Conservation (phyloP, 2,888 invertebrate genomes). For the Euzophera pinguis region DNA sequence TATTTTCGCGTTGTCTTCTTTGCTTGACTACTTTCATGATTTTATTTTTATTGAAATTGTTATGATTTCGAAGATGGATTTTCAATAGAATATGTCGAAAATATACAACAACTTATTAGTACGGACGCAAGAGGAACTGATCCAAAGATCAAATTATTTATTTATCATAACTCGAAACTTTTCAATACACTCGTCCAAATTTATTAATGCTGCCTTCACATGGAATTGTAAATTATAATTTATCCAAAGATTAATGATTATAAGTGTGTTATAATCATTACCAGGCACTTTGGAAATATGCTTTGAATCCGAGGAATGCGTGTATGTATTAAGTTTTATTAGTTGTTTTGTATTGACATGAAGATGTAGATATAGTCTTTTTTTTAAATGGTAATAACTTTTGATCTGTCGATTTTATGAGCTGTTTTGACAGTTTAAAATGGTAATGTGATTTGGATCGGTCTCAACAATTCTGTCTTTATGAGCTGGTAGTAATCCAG, state of each 20-base stretch:
- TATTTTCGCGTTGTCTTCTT: too few relatives aligned
- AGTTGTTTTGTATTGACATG: constrained; percentile 35
- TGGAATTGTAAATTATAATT: constrained; percentile 63
- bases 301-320: constrained; percentile 54
- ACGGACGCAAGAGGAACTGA: background rate
- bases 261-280: constrained; percentile 59
- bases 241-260: constrained; percentile 61
- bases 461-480: background rate
- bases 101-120: background rate
- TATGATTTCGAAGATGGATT: too few relatives aligned
- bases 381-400: constrained; percentile 7
- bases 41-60: too few relatives aligned
- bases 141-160: constrained; percentile 53
- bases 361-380: constrained; percentile 5
- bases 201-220: constrained; percentile 53
- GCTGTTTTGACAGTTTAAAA: constrained; percentile 12
- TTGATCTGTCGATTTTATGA: constrained; percentile 11
- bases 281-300: constrained; percentile 45
- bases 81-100: too few relatives aligned
- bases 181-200: constrained; percentile 64
- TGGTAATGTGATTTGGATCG: constrained; percentile 1
- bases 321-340: constrained; percentile 45
- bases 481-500: background rate
- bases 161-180: constrained; percentile 62
- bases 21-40: too few relatives aligned